phyloP scores from a whole-genome alignment of 2,797 vertebrate genomes.

The Linurgus olivaceus region DNA sequence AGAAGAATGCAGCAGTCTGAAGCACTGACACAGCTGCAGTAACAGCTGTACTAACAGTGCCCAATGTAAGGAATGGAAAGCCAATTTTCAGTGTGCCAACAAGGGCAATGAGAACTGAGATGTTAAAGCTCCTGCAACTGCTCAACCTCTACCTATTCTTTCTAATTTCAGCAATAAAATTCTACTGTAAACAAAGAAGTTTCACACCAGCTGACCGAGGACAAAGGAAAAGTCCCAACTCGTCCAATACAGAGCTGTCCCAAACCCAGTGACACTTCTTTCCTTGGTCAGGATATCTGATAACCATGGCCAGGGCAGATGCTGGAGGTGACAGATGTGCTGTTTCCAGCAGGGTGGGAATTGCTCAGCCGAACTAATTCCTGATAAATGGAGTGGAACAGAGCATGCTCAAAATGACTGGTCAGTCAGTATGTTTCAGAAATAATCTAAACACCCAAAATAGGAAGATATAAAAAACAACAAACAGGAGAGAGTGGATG shows the following conservation, averaged over 20 bases:
- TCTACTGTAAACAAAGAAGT: neutral
- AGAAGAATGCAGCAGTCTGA: neutral
- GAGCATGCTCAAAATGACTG: rapidly evolving
- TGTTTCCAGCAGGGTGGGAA: neutral
- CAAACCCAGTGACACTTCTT: neutral
- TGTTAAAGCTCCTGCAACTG: neutral
- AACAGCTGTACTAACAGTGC: neutral
- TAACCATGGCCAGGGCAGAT: rapidly evolving
- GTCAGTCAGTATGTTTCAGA: neutral
- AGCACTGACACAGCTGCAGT: neutral
- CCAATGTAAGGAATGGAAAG: neutral
- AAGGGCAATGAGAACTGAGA: neutral
- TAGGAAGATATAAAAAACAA: neutral
- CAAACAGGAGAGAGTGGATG: neutral
- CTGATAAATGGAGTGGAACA: neutral
- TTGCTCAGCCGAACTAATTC: neutral
- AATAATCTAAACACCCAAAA: neutral
- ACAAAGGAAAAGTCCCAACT: neutral
- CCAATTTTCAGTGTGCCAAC: neutral
- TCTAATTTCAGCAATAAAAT: neutral
- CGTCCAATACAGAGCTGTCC: rapidly evolving
- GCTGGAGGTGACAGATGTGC: neutral
- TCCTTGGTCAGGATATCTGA: neutral
- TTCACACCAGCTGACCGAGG: neutral
- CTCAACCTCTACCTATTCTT: neutral